Base-by-base conservation (phyloP, 2,888 invertebrate genomes). In the Oscheius myriophilus region DNA sequence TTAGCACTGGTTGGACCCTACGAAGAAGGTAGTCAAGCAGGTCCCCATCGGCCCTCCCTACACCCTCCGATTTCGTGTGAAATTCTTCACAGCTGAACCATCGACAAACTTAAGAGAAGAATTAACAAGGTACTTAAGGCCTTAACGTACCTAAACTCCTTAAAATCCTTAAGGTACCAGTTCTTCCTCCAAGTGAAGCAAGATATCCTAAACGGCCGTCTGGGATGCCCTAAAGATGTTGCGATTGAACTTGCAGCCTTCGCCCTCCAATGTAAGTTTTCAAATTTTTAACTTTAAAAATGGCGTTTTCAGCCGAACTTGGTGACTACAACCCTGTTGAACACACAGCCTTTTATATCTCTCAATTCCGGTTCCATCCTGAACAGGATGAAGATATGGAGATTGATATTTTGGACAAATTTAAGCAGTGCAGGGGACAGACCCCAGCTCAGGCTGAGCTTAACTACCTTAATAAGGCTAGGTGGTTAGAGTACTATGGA, bases 21-120 rank as follows among this genome's bases (percentile, higher is more conserved):
- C 95, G 12, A 98, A 98, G 89, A 92, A 93, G 16, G 93, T 98
- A 65, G 96, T 94, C 88, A 98, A 98, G 87, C 98, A 98, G 91
- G 94, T 96, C 16, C 95, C 95, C 91, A 96, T 93, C 92, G 93
- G 97, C 16, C 97, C 97, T 68, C 97, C 97, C 1, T 98, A 94
- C 87, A 96, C 96, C 61, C 91, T 98, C 82, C 90, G 95, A 69
- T 90, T 98, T 59, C 93, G 93, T 89, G 97, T 98, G 2, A 98
- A 98, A 89, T 98, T 98, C 89, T 98, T 97, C 89, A 95, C 97
- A 1, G 96, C 96, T 0, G 98, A 98, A 87, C 98, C 98, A 9
- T 96, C 94, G 86, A 96, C 94, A 87, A 93, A 94, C 84, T 89
- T 99, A 71, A 91, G 95, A 69, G 98, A 99, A 89, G 98, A 99